These are phyloP conservation scores for Campylomormyrus numenius DNA, from an alignment of 2,113 vertebrate species.

Conservation along the genomic window DNA sequence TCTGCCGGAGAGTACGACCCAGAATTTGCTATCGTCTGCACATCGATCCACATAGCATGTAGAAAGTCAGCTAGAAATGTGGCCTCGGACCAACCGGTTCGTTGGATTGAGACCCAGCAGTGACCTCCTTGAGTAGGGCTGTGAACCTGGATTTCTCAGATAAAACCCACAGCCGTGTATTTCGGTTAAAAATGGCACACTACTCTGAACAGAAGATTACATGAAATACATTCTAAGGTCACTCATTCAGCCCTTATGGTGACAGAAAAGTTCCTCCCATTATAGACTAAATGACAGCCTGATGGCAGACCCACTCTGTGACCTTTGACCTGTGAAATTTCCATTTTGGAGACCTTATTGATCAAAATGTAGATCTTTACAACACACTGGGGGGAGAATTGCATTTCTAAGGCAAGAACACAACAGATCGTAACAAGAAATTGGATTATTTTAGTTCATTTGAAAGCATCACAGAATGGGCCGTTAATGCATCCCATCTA, in stretches of 20 bases:
- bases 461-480: not conserved
- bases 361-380: slow-evolving; percentile 38
- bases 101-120: not conserved
- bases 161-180: not conserved
- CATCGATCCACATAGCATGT: not conserved
- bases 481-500: not conserved
- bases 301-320: slow-evolving; percentile 36
- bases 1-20: not conserved
- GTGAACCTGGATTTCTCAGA: not conserved
- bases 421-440: slow-evolving; percentile 30
- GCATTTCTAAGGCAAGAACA: slow-evolving; percentile 41
- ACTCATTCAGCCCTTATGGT: not conserved
- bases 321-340: slow-evolving; percentile 48
- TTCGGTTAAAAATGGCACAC: not conserved
- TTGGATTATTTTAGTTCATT: not conserved
- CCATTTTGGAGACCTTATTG: slow-evolving; percentile 36
- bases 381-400: slow-evolving; percentile 32
- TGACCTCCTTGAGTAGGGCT: not conserved
- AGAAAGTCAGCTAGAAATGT: not conserved
- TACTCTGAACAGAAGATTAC: not conserved
- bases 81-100: not conserved
- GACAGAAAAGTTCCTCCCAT: slow-evolving; percentile 7
- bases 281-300: slow-evolving; percentile 46
- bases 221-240: not conserved
- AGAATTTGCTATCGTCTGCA: not conserved